Conservation (phyloP, 2,888 invertebrate species). For the Oscheius myriophilus region DNA sequence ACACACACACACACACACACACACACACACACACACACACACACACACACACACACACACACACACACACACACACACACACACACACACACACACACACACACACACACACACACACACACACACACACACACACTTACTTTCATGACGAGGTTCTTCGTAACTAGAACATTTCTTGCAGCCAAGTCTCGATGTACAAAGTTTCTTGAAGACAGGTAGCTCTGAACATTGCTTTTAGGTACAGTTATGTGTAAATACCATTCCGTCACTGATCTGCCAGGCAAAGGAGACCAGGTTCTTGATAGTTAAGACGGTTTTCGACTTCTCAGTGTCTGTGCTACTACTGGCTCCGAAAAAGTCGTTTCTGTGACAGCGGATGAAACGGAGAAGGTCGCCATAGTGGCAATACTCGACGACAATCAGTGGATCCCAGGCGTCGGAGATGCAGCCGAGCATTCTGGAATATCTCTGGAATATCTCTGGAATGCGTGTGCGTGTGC, state of each 20-base stretch:
- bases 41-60: too few species aligned
- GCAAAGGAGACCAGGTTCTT: conserved; percentile 60
- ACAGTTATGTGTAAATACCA: conserved; percentile 33
- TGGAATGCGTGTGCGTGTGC: too few species aligned
- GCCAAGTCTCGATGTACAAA: conserved; percentile 63
- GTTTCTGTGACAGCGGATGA: conserved; percentile 47
- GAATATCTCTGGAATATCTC: not conserved
- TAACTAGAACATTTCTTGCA: conserved; percentile 57
- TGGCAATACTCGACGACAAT: conserved; percentile 59
- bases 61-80: too few species aligned
- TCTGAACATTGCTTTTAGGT: conserved; percentile 32
- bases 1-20: too few species aligned
- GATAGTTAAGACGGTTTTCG: conserved; percentile 43
- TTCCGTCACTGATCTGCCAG: conserved; percentile 62
- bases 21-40: too few species aligned
- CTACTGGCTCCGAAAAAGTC: conserved; percentile 13
- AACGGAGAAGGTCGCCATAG: conserved; percentile 58
- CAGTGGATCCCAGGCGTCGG: conserved; percentile 52
- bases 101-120: too few species aligned
- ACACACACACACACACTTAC: too few species aligned
- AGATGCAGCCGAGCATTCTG: conserved; percentile 61
- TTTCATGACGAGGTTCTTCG: conserved; percentile 55
- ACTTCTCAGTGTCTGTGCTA: conserved; percentile 11
- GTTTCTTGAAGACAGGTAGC: conserved; percentile 55
- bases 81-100: too few species aligned